Evolutionary conservation across 2,113 vertebrate genomes (phyloP).

Genomic region (Lamprologus sp.): DNA sequence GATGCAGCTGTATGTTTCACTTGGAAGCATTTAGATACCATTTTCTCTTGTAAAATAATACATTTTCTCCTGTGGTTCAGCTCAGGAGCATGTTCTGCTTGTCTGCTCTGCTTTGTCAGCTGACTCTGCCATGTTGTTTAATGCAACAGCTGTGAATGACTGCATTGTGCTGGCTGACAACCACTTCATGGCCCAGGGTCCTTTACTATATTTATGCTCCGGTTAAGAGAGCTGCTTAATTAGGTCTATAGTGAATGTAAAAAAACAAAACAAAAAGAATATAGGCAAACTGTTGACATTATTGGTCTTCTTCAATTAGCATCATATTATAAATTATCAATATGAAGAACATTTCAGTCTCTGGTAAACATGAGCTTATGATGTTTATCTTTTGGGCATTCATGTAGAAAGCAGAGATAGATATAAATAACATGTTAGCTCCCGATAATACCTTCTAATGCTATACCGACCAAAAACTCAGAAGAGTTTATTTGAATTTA

Average conservation of each 20-base stretch:
- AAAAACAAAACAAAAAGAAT: neutral
- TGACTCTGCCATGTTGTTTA: neutral
- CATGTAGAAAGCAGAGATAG: rapidly evolving
- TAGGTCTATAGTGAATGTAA: neutral
- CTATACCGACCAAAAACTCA: neutral
- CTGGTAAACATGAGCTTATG: neutral
- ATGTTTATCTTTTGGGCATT: neutral
- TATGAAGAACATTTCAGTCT: neutral
- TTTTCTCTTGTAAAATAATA: neutral
- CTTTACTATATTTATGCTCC: neutral
- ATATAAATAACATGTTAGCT: neutral
- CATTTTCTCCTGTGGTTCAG: neutral
- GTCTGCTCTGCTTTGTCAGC: neutral
- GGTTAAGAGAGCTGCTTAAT: neutral
- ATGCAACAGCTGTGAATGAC: neutral
- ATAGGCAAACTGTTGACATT: neutral
- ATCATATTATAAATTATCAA: neutral
- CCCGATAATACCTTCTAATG: rapidly evolving
- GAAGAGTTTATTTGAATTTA: neutral
- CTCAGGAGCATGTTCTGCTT: neutral
- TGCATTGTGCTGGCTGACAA: neutral
- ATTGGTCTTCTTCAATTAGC: neutral
- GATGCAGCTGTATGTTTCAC: neutral
- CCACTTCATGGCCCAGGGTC: neutral
- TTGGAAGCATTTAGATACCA: neutral